Percentiles rank a stretch among this genome's conserved stretches.
Conservation (phyloP, 2,888 invertebrate species). For the Epinotia ramella region DNA sequence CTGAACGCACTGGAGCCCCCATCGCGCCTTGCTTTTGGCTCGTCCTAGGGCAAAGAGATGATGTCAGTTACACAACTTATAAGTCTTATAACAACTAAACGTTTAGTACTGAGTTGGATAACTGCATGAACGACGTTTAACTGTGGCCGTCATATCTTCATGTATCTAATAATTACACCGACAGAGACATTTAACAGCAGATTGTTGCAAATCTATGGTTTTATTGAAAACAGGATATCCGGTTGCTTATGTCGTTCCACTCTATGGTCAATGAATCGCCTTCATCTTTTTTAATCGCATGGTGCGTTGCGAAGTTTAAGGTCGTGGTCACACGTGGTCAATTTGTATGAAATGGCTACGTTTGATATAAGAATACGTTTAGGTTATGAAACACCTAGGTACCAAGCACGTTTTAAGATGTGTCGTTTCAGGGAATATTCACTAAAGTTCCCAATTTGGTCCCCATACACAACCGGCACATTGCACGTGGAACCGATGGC, state of each 20-base stretch:
- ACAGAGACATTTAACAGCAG: slow-evolving; percentile 16
- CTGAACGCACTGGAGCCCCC: no score
- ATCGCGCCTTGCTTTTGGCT: no score
- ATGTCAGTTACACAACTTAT: no score
- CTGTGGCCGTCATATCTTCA: slow-evolving; percentile 1
- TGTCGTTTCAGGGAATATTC: no score
- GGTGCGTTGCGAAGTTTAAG: not conserved
- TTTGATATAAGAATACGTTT: no score
- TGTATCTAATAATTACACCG: slow-evolving; percentile 11
- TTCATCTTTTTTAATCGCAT: slow-evolving; percentile 12
- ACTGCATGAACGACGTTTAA: not conserved
- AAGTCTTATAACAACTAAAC: not conserved
- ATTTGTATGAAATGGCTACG: not conserved
- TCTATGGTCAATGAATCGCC: slow-evolving; percentile 22
- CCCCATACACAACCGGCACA: no score
- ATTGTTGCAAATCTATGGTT: slow-evolving; percentile 30
- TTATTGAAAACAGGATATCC: slow-evolving; percentile 32
- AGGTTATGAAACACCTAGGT: no score
- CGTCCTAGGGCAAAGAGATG: no score
- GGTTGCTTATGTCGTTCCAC: slow-evolving; percentile 7
- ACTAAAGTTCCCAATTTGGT: no score
- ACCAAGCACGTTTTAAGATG: no score
- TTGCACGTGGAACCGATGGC: no score
- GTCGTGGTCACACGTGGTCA: slow-evolving; percentile 16
- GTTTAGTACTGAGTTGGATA: not conserved